phyloP scores from a whole-genome alignment of 1,140 invertebrate genomes.

The Oedothorax gibbosus region DNA sequence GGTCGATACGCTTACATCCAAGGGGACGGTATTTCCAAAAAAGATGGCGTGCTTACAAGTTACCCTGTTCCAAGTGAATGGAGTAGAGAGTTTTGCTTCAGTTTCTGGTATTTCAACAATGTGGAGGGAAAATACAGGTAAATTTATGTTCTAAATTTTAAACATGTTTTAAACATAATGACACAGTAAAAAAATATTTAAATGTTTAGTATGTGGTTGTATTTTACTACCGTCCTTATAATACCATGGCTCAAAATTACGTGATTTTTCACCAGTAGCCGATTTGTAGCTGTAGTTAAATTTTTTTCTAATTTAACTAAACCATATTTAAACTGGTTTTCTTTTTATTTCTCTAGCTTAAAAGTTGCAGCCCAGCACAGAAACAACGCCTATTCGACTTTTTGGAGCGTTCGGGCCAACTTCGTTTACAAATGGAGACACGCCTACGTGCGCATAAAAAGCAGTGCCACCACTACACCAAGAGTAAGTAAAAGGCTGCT shows the following conservation, averaged over 20 bases:
- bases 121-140: slow-evolving; percentile 39
- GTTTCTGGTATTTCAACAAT: slow-evolving; percentile 53
- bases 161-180: too few species aligned
- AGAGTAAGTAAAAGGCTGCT: not conserved
- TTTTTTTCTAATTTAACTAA: not conserved
- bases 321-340: not conserved
- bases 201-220: too few species aligned
- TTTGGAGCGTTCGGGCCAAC: slow-evolving; percentile 25
- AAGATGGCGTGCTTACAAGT: slow-evolving; percentile 3
- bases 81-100: slow-evolving; percentile 41
- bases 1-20: slow-evolving; percentile 37
- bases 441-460: slow-evolving; percentile 43
- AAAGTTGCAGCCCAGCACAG: slow-evolving; percentile 12
- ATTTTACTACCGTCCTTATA: too few species aligned
- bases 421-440: slow-evolving; percentile 47
- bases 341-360: slow-evolving; percentile 13
- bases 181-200: too few species aligned
- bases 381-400: not conserved
- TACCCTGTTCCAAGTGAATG: not conserved
- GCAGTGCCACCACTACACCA: not conserved
- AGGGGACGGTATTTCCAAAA: slow-evolving; percentile 6
- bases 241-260: too few species aligned
- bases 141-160: not conserved
- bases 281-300: too few species aligned
- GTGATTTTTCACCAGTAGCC: too few species aligned